Evolutionary conservation across 2,113 vertebrate species (phyloP).

Genomic region (Butastur rufipennis): DNA sequence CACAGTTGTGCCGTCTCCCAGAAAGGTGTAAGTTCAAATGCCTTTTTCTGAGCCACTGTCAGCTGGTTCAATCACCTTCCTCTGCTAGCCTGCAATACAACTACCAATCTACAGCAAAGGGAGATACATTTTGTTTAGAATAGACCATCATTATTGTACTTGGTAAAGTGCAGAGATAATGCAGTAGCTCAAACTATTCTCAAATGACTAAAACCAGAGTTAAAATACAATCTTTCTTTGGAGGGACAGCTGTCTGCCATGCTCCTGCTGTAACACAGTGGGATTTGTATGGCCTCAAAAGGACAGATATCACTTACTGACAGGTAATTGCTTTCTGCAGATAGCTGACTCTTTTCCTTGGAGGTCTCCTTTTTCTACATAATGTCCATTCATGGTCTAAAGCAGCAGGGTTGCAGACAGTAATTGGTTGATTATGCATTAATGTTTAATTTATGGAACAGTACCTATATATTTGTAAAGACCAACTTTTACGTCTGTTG

Average conservation of each 20-base stretch:
- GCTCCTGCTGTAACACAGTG: neutral
- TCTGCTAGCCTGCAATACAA: neutral
- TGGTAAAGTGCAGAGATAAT: neutral
- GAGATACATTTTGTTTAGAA: neutral
- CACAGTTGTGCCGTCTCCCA: neutral
- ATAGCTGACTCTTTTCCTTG: neutral
- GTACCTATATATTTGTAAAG: neutral
- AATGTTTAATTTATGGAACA: conserved; percentile 17
- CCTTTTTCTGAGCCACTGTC: neutral
- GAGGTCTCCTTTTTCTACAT: neutral
- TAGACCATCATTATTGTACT: neutral
- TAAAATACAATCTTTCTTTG: neutral
- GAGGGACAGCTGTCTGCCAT: conserved; percentile 3
- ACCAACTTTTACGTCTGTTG: neutral
- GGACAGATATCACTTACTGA: neutral
- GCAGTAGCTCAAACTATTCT: neutral
- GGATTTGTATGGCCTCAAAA: neutral
- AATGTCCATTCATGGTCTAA: neutral
- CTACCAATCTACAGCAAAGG: neutral
- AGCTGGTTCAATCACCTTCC: neutral
- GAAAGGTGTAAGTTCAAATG: neutral
- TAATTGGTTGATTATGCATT: neutral
- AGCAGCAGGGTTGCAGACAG: neutral
- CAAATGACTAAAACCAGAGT: neutral
- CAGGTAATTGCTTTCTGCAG: conserved; percentile 12